Base-by-base conservation (phyloP, 2,113 vertebrate species). In the Lycaon pictus region DNA sequence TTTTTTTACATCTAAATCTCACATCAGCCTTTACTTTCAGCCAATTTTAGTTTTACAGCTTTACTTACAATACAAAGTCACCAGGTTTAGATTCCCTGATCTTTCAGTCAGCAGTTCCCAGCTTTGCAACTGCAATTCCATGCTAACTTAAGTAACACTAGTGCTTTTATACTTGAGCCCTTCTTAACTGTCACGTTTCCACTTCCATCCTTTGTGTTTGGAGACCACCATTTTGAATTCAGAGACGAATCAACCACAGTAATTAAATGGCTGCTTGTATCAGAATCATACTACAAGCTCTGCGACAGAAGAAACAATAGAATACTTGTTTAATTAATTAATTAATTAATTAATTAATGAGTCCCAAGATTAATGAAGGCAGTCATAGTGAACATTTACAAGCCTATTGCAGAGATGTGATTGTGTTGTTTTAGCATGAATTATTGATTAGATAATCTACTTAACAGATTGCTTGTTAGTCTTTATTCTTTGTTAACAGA, bases 401-500 rank as follows among this genome's bases (percentile, higher is more conserved):
- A n/a, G 56, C 2, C 29, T 37, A 0, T 29, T 86, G 8, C 1
- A 74, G 63, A 23, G 56, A 15, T 81, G 77, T 7, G 51, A 23
- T 79, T 71, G 1, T 77, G 0, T 0, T 89, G 3, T 22, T 35
- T 77, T 93, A 27, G 53, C 86, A 32, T 94, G 60, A 48, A 62
- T 67, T 74, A 77, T 90, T 92, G 82, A 37, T 58, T 63, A 87
- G 11, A 43, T 92, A 56, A 25, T 90, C n/a, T 83, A 1, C 17
- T 86, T 67, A 62, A 80, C 0, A 69, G 23, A 51, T 65, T 83
- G 43, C 10, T 80, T 65, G 35, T 43, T 93, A 83, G 1, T 5
- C 2, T 84, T 87, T 74, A 93, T 90, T 79, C 65, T 65, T 48
- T 92, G n/a, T 88, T 55, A 89, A 76, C 8, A 48, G 43, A 93